Evolutionary conservation across 2,113 vertebrate genomes (phyloP), one percentile per base, ranked within the genome.

Genomic region (Lophotis ruficrista): DNA sequence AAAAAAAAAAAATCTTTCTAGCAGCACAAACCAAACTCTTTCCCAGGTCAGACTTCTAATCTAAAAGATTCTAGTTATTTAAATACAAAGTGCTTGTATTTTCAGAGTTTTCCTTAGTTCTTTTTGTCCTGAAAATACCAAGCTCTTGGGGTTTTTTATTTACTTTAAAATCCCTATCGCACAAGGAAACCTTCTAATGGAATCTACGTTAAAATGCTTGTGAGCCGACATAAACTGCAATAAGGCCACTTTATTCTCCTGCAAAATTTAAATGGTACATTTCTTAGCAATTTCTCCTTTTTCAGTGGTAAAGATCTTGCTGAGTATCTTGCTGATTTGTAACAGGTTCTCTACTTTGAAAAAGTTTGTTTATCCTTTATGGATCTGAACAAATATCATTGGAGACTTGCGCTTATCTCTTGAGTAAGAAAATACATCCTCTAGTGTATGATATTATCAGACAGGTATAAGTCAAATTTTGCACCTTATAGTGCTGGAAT

Each of bases 211-310:
- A 62, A 93, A 91, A 77, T 38, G n/a, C 47, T 94, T 87, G 56
- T 78, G 48, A 87, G 43, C 17, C 43, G 96, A 53, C 69, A 54
- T 68, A 70, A 89, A 64, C 58, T 84, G 75, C 85, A 94, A 94
- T 88, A 87, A 80, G 47, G 35, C n/a, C 48, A 38, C 58, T 92
- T 90, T 65, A 73, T 72, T 77, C 86, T 95, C 45, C 22, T 92
- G 86, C 71, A 95, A 89, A 93, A 95, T 93, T 95, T 85, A 95
- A 88, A 37, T 66, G 47, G 30, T 66, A 41, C 37, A 30, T 85
- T 96, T 79, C 41, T 77, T 66, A 83, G 62, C 58, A 77, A 22
- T 77, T 73, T 88, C 41, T 93, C 41, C 35, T 73, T 83, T 81
- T 76, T 15, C 45, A 65, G 0, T 79, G 50, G 85, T 72, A 72